Evolutionary conservation across 2,113 vertebrate genomes (phyloP).

Genomic region (Onychostoma macrolepis): DNA sequence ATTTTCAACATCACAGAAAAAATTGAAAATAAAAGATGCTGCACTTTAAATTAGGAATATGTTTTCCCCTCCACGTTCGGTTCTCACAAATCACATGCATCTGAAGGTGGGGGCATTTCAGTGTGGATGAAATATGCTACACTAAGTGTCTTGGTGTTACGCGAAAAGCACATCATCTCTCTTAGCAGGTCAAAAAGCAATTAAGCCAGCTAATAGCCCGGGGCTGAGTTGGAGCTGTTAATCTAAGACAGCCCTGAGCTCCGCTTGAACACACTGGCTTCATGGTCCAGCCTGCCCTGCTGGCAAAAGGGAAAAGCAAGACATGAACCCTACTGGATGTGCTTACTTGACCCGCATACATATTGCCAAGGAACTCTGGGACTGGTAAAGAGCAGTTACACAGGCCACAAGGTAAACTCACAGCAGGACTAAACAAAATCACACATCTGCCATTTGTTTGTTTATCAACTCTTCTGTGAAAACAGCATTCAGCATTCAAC

Average conservation of each 20-base stretch:
- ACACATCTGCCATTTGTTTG: conserved; percentile 15
- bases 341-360: neutral
- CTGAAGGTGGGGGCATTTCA: neutral
- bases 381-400: conserved; percentile 11
- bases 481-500: neutral
- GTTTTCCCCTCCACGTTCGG: neutral
- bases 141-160: conserved; percentile 8
- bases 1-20: neutral
- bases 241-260: conserved; percentile 36
- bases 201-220: conserved; percentile 32
- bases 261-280: conserved; percentile 23
- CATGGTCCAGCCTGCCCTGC: conserved; percentile 7
- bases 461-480: conserved; percentile 2
- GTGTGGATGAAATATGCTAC: conserved; percentile 11
- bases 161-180: conserved; percentile 26
- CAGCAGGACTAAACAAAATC: conserved; percentile 40
- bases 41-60: neutral
- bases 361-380: conserved; percentile 31
- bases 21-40: neutral
- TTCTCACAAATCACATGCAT: neutral
- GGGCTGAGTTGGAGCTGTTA: conserved; percentile 39
- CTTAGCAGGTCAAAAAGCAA: conserved; percentile 51
- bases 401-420: conserved; percentile 1
- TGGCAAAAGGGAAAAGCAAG: conserved; percentile 24
- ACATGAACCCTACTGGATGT: conserved; percentile 28